Evolutionary conservation across 1,140 invertebrate genomes (phyloP).

Genomic region (Dinothrombium tinctorium): DNA sequence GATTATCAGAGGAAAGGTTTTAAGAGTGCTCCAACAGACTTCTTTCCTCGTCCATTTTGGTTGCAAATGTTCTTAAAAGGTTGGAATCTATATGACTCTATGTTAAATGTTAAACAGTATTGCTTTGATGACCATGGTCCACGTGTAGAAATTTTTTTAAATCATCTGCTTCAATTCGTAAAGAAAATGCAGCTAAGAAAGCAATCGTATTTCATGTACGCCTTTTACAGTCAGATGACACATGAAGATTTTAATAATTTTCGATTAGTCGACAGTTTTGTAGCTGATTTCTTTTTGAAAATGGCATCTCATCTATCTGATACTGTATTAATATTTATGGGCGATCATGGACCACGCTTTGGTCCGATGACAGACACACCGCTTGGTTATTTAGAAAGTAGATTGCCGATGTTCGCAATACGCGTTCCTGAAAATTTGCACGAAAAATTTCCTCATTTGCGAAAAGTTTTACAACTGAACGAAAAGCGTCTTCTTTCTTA

Average conservation of each 20-base stretch:
- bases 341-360: slow-evolving; percentile 9
- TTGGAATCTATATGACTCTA: neutral
- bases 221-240: slow-evolving; percentile 10
- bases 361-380: slow-evolving; percentile 15
- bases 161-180: slow-evolving; percentile 15
- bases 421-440: slow-evolving; percentile 14
- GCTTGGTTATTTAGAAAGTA: slow-evolving; percentile 18
- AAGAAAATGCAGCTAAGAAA: slow-evolving; percentile 13
- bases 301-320: slow-evolving; percentile 18
- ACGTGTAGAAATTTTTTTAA: slow-evolving; percentile 13
- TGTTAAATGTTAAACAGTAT: neutral
- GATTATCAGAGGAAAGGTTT: slow-evolving; percentile 57
- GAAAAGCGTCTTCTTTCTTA: slow-evolving; percentile 7
- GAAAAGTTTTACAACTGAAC: slow-evolving; percentile 6
- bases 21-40: slow-evolving; percentile 44
- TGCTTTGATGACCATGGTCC: slow-evolving; percentile 8
- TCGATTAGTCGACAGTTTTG: slow-evolving; percentile 6
- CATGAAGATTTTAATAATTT: slow-evolving; percentile 12
- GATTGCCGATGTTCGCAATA: slow-evolving; percentile 18
- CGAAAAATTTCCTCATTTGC: slow-evolving; percentile 11
- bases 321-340: slow-evolving; percentile 11
- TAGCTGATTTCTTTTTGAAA: slow-evolving; percentile 9
- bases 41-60: slow-evolving; percentile 46
- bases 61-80: slow-evolving; percentile 11
- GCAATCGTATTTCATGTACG: slow-evolving; percentile 14